Evolutionary conservation across 2,888 invertebrate species (phyloP).

Genomic region (Emmelina monodactyla): DNA sequence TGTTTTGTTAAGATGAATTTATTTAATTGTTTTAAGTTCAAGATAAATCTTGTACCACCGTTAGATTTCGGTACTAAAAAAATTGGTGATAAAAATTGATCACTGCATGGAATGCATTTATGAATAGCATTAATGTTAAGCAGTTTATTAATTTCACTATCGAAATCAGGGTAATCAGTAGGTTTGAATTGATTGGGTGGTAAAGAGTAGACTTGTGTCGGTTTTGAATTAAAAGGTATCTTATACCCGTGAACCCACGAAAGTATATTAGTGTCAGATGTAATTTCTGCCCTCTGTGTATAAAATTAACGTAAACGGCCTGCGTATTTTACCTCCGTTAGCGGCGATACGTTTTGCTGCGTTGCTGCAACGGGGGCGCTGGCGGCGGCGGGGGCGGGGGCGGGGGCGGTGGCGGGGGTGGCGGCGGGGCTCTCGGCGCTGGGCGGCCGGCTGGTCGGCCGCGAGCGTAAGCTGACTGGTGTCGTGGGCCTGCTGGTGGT

Average conservation of each 20-base stretch:
- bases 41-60: slow-evolving; percentile 3
- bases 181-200: background rate
- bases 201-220: background rate
- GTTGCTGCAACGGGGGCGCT: no score
- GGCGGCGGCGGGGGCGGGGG: no score
- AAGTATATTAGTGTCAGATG: background rate
- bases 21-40: slow-evolving; percentile 3
- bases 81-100: slow-evolving; percentile 2
- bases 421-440: background rate
- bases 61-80: slow-evolving; percentile 1
- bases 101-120: slow-evolving; percentile 1
- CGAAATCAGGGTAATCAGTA: background rate
- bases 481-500: no score
- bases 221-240: background rate
- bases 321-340: no score
- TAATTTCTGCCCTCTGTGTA: slow-evolving; percentile 1
- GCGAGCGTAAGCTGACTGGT: no score
- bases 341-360: no score
- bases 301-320: slow-evolving; percentile 1
- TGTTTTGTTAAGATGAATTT: slow-evolving; percentile 1
- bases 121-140: background rate
- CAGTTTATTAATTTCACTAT: background rate
- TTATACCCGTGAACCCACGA: background rate
- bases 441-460: background rate
- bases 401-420: no score